Conservation (phyloP, 2,113 vertebrate genomes). For the Antigone vipio region DNA sequence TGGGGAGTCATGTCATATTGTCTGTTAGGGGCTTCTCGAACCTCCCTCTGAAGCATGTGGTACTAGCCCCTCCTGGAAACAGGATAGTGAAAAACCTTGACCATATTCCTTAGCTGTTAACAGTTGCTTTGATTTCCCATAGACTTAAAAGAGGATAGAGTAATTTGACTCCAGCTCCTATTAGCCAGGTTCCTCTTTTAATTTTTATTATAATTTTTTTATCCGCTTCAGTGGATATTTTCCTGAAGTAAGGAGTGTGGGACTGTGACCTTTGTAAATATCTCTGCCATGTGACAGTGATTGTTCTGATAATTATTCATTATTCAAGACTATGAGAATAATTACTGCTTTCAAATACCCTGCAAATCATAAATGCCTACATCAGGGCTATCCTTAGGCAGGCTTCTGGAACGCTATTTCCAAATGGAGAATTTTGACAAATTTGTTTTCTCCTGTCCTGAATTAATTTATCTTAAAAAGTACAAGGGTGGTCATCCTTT, state of each 20-base stretch:
- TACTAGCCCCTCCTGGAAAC: neutral
- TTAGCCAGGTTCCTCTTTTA: neutral
- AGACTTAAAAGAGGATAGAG: neutral
- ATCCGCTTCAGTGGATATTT: neutral
- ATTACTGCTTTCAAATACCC: neutral
- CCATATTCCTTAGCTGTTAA: neutral
- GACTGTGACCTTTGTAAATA: slow-evolving; percentile 8
- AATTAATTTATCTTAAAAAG: slow-evolving; percentile 7
- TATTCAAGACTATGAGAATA: slow-evolving; percentile 2
- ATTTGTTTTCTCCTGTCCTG: neutral
- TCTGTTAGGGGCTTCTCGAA: neutral
- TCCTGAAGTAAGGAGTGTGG: neutral
- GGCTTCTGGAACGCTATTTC: neutral
- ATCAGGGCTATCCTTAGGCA: neutral
- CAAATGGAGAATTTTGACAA: neutral
- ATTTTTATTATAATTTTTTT: neutral
- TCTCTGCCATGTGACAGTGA: neutral
- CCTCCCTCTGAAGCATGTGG: neutral
- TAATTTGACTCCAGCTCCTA: neutral
- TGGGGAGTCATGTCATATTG: fast-evolving
- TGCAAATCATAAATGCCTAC: neutral
- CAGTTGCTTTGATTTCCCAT: slow-evolving; percentile 7
- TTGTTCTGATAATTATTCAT: slow-evolving; percentile 28
- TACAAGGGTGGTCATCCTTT: neutral
- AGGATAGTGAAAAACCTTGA: neutral